Percentiles rank a stretch among this genome's conserved stretches.
Evolutionary conservation across 2,888 invertebrate genomes (phyloP).

Genomic region (Harpagoxenus sublaevis): DNA sequence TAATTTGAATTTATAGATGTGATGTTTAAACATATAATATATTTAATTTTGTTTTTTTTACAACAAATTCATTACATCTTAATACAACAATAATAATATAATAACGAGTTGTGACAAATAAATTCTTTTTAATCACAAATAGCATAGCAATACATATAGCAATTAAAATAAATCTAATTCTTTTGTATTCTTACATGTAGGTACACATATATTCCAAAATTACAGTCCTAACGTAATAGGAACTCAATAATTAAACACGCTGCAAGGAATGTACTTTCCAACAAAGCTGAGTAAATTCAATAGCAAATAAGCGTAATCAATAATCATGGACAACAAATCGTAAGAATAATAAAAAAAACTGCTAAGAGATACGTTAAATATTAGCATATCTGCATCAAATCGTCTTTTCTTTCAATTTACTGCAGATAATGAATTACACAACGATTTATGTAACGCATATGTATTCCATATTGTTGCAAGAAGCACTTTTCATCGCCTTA

Average conservation of each 20-base stretch:
- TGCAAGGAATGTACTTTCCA: not conserved
- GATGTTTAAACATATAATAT: not conserved
- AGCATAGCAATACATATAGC: not conserved
- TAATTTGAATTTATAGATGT: not conserved
- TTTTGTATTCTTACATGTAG: too few relatives aligned
- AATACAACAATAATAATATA: not conserved
- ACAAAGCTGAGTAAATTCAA: not conserved
- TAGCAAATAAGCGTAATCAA: too few relatives aligned
- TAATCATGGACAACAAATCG: not conserved
- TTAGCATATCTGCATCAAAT: not conserved
- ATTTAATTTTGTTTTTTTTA: not conserved
- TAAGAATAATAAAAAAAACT: too few relatives aligned
- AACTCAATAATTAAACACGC: not conserved
- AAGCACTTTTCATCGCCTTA: not conserved
- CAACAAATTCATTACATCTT: not conserved
- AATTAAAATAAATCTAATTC: too few relatives aligned
- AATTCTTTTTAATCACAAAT: not conserved
- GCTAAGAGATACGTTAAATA: not conserved
- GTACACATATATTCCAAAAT: too few relatives aligned
- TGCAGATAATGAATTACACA: not conserved
- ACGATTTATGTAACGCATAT: too few relatives aligned
- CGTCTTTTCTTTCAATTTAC: not conserved
- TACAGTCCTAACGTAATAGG: not conserved
- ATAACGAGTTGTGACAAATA: not conserved
- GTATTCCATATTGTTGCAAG: not conserved